phyloP scores from a whole-genome alignment of 2,888 invertebrate genomes.

The Nephrocerus scutellatus region DNA sequence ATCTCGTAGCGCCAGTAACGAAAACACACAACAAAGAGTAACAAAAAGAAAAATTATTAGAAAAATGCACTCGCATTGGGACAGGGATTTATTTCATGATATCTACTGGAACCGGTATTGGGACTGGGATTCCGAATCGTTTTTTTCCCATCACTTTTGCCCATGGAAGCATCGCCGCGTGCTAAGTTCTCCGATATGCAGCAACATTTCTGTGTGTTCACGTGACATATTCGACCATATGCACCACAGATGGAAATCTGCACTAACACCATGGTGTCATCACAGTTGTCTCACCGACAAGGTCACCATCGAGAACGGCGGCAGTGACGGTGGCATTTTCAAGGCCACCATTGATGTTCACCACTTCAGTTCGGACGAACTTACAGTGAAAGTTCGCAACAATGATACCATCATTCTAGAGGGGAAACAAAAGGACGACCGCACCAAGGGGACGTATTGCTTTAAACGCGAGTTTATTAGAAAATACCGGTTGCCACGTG shows the following conservation, averaged over 20 bases:
- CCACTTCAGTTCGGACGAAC: constrained; percentile 38
- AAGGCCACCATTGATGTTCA: constrained; percentile 41
- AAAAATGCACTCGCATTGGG: constrained; percentile 35
- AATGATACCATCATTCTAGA: constrained; percentile 38
- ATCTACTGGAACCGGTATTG: constrained; percentile 31
- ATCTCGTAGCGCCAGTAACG: no score
- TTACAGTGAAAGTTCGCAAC: constrained; percentile 38
- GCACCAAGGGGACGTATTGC: constrained; percentile 32
- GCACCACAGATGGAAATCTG: constrained; percentile 2
- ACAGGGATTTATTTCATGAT: no score
- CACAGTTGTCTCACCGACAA: constrained; percentile 37
- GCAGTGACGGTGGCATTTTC: constrained; percentile 37
- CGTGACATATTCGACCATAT: background rate
- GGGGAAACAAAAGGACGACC: constrained; percentile 37
- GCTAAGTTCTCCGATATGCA: no score
- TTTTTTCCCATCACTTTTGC: constrained; percentile 25
- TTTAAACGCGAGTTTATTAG: constrained; percentile 40
- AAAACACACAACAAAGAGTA: no score
- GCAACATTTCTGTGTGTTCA: no score
- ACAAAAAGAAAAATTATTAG: no score
- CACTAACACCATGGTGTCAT: constrained; percentile 34
- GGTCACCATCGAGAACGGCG: constrained; percentile 36
- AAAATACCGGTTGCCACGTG: constrained; percentile 39
- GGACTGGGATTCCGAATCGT: constrained; percentile 28
- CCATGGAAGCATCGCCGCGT: constrained; percentile 26